Base-by-base conservation (phyloP, 2,113 vertebrate genomes). In the Pterocles burchelli region DNA sequence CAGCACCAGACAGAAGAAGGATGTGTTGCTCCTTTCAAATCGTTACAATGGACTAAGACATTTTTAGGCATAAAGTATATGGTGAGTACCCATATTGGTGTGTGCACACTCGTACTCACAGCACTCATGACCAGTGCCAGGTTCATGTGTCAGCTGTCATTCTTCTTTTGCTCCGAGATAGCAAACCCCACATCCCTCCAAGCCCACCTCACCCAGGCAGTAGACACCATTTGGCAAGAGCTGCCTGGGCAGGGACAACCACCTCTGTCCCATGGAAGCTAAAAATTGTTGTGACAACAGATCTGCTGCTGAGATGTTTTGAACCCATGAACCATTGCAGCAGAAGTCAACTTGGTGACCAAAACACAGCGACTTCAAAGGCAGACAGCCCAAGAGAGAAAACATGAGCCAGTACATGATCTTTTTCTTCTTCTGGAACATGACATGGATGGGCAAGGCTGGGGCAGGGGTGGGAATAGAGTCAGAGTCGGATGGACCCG, bases 261-360 rank as follows among this genome's bases (percentile, higher is more conserved):
- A 28, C 13, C 7, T 77, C 62, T 34, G 36, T 29, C 48, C 55
- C 31, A 11, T 4, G 2, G 66, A n/a, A 49, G 31, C 24, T 20
- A 61, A 89, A 34, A 1, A 16, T 3, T 3, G 14, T 33, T 43
- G 41, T 55, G 65, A 26, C 38, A 34, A 18, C 43, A 61, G 34
- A 24, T 38, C 6, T n/a, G 52, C 38, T 46, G 29, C 41, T 49
- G 65, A 45, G 51, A 36, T 19, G 2, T 9, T 51, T 17, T 2
- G 33, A 78, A 29, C 20, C 18, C 59, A 10, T 24, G 49, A 20
- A 46, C 7, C 41, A 4, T 0, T 0, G 9, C 71, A 25, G n/a
- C 11, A 16, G 1, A 75, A 45, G 26, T 0, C 3, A 48, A 0
- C 12, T 3, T 26, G 1, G 1, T 7, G 21, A 13, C 7, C 55